Base-by-base conservation (phyloP, 2,888 invertebrate genomes). In the Caenorhabditis angaria region DNA sequence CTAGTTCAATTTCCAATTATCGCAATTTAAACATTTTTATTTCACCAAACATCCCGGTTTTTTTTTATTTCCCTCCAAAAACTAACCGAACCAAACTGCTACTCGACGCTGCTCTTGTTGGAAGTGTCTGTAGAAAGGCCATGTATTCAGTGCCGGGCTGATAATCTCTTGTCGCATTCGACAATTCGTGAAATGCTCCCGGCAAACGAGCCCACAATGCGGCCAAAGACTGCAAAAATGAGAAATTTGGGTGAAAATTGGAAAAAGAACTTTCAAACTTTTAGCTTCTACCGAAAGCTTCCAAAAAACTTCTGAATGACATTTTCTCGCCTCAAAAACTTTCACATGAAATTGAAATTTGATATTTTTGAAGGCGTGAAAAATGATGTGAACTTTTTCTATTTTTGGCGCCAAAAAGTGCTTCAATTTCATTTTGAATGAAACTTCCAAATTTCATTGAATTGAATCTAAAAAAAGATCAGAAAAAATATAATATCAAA, bases 101-200 rank as follows among this genome's bases (percentile, higher is more conserved):
- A 77, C 88, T 82, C 64, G 83, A 79, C 69, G 69, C 78, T 66
- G 77, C 74, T 58, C 78, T 59, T 54, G 70, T 82, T 12, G 89
- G 88, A 53, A 90, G 81, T 28, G 89, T 82, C 67, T 89, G 88
- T 20, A 91, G 89, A 85, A 88, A 91, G 76, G 90, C 89, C 80
- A 89, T 88, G 84, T 89, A 91, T 82, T 90, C 90, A 51, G 88
- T 87, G 50, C 91, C 91, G n/a, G 90, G 89, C 69, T 90, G 89
- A 83, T 91, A 91, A 47, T 87, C 86, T 60, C 89, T 88, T 74
- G 89, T 89, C 76, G 80, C 80, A 77, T 80, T 77, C 66, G 80
- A 67, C 90, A 90, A 83, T 88, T 89, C 70, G 67, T 86, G 82
- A 76, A 83, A 84, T 64, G 82, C 75, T 32, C 78, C 72, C 28